A percentile compares a stretch with the other conserved stretches of the same genome.
These are phyloP conservation scores for Manacus vitellinus DNA, from an alignment of 2,113 vertebrate species.

Conservation along the genomic window DNA sequence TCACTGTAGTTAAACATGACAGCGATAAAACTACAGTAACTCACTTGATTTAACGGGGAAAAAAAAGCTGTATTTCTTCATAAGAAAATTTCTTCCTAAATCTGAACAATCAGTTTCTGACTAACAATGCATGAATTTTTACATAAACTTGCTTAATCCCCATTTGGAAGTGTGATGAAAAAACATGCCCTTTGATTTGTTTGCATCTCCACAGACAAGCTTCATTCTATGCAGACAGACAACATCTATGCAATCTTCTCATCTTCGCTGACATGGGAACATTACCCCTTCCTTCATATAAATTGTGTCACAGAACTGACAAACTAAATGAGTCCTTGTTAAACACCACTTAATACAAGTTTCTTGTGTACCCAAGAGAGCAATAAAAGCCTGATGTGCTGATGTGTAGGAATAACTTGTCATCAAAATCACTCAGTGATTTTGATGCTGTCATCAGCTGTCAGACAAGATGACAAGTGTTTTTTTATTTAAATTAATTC, in stretches of 20 bases:
- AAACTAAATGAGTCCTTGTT: slow-evolving; percentile 26
- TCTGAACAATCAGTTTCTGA: background rate
- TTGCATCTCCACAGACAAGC: background rate
- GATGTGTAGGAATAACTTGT: slow-evolving; percentile 33
- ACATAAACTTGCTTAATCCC: background rate
- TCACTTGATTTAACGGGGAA: background rate
- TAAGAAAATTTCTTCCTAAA: background rate
- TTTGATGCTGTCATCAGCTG: slow-evolving; percentile 39
- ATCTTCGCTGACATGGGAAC: background rate
- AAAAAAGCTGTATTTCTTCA: background rate
- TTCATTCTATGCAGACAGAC: background rate
- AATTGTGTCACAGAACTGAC: slow-evolving; percentile 13
- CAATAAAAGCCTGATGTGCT: slow-evolving; percentile 24
- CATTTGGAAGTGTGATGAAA: background rate
- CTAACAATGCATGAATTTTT: slow-evolving; percentile 4
- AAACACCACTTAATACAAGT: slow-evolving; percentile 23
- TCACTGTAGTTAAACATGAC: background rate
- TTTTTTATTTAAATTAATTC: slow-evolving; percentile 37
- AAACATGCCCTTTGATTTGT: slow-evolving; percentile 6
- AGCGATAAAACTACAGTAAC: background rate
- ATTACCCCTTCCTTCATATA: slow-evolving; percentile 22
- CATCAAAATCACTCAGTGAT: slow-evolving; percentile 20
- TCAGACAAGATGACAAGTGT: slow-evolving; percentile 24
- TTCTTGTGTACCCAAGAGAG: background rate
- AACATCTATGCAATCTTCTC: slow-evolving; percentile 1